phyloP scores from a whole-genome alignment of 1,140 invertebrate genomes.

The Agrilus planipennis region DNA sequence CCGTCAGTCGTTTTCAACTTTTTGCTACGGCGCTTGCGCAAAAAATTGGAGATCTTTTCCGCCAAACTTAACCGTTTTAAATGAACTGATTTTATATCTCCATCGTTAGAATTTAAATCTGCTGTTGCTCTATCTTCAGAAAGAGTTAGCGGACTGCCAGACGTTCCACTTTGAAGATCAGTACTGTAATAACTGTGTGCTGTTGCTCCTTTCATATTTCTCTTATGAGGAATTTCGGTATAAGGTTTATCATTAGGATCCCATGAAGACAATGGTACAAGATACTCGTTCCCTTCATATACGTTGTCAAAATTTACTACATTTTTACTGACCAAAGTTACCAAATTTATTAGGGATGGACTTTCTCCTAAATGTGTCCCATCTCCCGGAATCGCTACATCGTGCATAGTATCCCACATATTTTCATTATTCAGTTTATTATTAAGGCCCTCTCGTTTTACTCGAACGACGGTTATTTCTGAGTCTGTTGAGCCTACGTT shows the following conservation, averaged over 20 bases:
- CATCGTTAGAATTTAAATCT: no score
- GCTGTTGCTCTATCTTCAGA: no score
- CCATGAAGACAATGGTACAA: constrained; percentile 30
- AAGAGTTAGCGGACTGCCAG: no score
- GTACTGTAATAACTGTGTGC: no score
- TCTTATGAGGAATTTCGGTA: no score
- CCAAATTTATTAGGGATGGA: constrained; percentile 29
- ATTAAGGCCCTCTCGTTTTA: constrained; percentile 19
- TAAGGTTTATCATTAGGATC: constrained; percentile 23
- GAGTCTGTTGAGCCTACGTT: constrained; percentile 26
- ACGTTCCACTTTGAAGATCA: no score
- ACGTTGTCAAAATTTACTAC: constrained; percentile 5
- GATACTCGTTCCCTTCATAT: constrained; percentile 19
- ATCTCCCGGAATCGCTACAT: constrained; percentile 27
- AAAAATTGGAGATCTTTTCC: no score
- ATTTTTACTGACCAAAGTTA: constrained; percentile 21
- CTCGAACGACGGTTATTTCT: constrained; percentile 27
- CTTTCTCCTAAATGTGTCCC: constrained; percentile 28
- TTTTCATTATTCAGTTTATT: constrained; percentile 17
- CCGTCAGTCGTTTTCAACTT: no score
- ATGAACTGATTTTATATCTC: no score
- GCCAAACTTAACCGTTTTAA: no score
- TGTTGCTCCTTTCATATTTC: no score
- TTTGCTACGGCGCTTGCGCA: no score
- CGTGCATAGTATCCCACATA: constrained; percentile 30